Conservation (phyloP, 2,888 invertebrate species). For the Chirona hameri region DNA sequence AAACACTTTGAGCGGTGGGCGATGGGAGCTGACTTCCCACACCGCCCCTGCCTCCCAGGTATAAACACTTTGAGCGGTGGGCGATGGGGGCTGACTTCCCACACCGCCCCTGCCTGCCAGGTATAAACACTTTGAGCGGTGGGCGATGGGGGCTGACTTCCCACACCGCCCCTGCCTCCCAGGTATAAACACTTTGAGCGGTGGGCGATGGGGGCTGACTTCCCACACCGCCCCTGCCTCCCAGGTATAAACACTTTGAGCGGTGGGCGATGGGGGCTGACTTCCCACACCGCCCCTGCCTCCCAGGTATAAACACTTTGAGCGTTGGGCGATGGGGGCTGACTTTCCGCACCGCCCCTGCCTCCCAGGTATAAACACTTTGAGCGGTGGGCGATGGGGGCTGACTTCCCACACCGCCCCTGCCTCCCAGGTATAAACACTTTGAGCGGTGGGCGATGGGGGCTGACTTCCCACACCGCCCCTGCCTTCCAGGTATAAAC, state of each 20-base stretch:
- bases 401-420: slow-evolving; percentile 41
- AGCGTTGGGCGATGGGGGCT: slow-evolving; percentile 41
- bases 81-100: slow-evolving; percentile 41
- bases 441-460: slow-evolving; percentile 42
- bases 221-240: no score
- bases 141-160: slow-evolving; percentile 41
- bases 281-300: no score
- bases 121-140: slow-evolving; percentile 42
- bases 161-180: no score
- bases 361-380: no score
- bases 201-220: slow-evolving; percentile 41
- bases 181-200: slow-evolving; percentile 42
- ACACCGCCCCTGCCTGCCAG: no score
- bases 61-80: slow-evolving; percentile 42
- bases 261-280: slow-evolving; percentile 41
- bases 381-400: slow-evolving; percentile 42
- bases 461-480: slow-evolving; percentile 40
- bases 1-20: slow-evolving; percentile 42
- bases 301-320: no score
- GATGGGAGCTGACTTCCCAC: slow-evolving; percentile 41
- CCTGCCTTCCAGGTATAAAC: no score
- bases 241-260: no score
- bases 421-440: no score
- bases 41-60: no score
- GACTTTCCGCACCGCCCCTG: slow-evolving; percentile 41